phyloP scores from a whole-genome alignment of 2,888 invertebrate genomes.

The Maniola hyperantus region DNA sequence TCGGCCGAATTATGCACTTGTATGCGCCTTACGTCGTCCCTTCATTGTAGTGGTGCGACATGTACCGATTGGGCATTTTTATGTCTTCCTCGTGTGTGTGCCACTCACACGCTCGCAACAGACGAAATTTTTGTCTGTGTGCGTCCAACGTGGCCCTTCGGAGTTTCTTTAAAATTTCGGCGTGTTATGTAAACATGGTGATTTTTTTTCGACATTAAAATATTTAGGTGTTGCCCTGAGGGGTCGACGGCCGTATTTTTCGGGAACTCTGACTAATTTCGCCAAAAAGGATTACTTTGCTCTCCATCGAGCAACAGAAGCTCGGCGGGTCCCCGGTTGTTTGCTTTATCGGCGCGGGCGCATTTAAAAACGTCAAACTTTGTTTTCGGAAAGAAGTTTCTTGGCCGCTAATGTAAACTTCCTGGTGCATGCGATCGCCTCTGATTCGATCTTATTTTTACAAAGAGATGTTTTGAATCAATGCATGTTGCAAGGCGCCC shows the following conservation, averaged over 20 bases:
- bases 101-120: slow-evolving; percentile 65
- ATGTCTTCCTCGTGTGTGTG: slow-evolving; percentile 69
- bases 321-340: slow-evolving; percentile 49
- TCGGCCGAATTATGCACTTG: slow-evolving; percentile 83
- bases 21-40: slow-evolving; percentile 82
- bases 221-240: slow-evolving; percentile 75
- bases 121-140: slow-evolving; percentile 72
- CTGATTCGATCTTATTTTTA: slow-evolving; percentile 31
- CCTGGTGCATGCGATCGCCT: slow-evolving; percentile 40
- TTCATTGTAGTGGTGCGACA: slow-evolving; percentile 82
- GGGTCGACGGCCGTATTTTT: slow-evolving; percentile 76
- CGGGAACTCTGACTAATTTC: slow-evolving; percentile 80
- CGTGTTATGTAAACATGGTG: slow-evolving; percentile 79
- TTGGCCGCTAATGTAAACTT: slow-evolving; percentile 43
- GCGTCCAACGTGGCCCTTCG: slow-evolving; percentile 69
- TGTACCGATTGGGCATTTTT: slow-evolving; percentile 79
- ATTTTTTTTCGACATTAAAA: slow-evolving; percentile 70
- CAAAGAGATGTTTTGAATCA: slow-evolving; percentile 25
- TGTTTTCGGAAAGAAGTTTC: slow-evolving; percentile 40
- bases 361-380: slow-evolving; percentile 49
- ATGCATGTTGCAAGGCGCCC: slow-evolving; percentile 3
- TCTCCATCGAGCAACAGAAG: slow-evolving; percentile 49
- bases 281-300: slow-evolving; percentile 62
- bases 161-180: slow-evolving; percentile 75
- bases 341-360: slow-evolving; percentile 52